Evolutionary conservation across 1,140 invertebrate genomes (phyloP), one percentile per base, ranked within the genome.

Genomic region (Gryllus bimaculatus): DNA sequence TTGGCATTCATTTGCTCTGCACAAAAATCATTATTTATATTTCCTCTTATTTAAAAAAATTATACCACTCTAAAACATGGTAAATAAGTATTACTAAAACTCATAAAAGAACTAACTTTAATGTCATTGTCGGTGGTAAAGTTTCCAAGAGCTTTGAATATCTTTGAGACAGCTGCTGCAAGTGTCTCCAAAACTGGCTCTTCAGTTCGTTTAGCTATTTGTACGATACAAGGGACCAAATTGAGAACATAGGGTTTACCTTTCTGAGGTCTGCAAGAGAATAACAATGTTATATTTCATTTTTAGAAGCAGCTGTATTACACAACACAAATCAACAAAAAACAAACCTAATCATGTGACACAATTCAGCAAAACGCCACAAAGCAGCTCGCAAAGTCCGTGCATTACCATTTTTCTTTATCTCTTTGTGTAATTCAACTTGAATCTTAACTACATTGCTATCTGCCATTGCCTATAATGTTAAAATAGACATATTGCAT

Each of bases 351-450:
- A 91, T 90, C 82, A 88, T 88, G 21, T 90, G 89, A 81, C 89
- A 91, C 75, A 95, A 88, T 80, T 93, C 88, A 8, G 92, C 91
- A 87, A 95, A 95, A 81, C 93, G 87, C 85, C 89, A 91, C 0
- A 95, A 85, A 73, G 93, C 93, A 77, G 92, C 92, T 82, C 92
- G 87, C 26, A 95, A 84, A 54, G 90, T 90, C 79, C 92, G 88
- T 8, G 87, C 88, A 77, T 90, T 85, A 18, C 92, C 92, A 85
- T 94, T 94, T 82, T 91, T 91, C 83, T 93, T 93, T 48, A 95
- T 93, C 85, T 94, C 93, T 82, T 93, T 92, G 83, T 93, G 94
- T n/a, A 95, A 85, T 84, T 94, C 93, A 82, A 94, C 90, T 82
- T 93, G 90, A 77, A 95, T 87, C 82, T 93, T 90, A 20, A 90